Conservation (phyloP, 2,797 vertebrate genomes). For the Microctenopoma lineatum region DNA sequence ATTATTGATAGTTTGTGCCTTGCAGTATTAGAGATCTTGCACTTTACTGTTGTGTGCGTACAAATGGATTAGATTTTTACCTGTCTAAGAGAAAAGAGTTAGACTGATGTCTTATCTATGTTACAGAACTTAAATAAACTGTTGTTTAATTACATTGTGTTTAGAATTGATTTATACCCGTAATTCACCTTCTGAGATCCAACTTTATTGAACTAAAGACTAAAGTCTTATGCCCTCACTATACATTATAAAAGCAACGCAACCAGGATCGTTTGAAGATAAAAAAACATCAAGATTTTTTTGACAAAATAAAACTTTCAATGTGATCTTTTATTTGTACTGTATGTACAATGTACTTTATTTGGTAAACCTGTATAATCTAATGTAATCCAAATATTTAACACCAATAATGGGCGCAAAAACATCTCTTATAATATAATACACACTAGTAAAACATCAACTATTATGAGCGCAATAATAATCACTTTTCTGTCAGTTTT, state of each 20-base stretch:
- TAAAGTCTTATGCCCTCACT: not conserved
- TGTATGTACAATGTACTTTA: not conserved
- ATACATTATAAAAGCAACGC: constrained; percentile 9
- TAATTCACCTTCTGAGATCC: constrained; percentile 24
- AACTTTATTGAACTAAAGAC: constrained; percentile 8
- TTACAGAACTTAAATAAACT: constrained; percentile 3
- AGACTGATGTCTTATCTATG: constrained; percentile 7
- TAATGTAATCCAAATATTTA: too few relatives aligned
- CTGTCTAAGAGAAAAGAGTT: constrained; percentile 27
- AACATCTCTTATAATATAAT: too few relatives aligned
- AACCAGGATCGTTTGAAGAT: constrained; percentile 49
- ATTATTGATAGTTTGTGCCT: constrained; percentile 81
- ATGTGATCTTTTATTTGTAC: not conserved
- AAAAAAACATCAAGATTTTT: constrained; percentile 16
- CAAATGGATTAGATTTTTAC: constrained; percentile 48
- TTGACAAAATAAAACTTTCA: constrained; percentile 75
- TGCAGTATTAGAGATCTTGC: constrained; percentile 82
- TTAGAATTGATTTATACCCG: constrained; percentile 29
- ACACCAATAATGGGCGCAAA: too few relatives aligned
- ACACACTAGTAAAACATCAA: too few relatives aligned
- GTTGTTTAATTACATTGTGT: constrained; percentile 10
- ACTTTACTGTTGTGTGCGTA: constrained; percentile 70
- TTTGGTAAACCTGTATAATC: too few relatives aligned
- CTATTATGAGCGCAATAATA: too few relatives aligned
- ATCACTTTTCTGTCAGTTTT: too few relatives aligned